Base-by-base conservation (phyloP, 2,113 vertebrate genomes). In the Ageneiosus marmoratus region DNA sequence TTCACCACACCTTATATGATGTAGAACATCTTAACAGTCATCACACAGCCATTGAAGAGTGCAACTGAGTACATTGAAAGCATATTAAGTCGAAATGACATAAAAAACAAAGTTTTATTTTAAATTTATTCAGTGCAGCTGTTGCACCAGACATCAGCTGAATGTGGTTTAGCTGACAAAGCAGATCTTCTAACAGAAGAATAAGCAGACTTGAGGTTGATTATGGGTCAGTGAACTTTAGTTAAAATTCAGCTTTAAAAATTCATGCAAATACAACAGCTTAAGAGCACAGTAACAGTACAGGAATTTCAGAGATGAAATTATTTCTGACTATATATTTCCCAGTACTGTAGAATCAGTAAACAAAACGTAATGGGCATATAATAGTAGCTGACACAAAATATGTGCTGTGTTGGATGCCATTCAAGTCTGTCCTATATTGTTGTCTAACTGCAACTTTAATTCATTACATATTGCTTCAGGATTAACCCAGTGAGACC, bases 401-500 rank as follows among this genome's bases (percentile, higher is more conserved):
- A 76, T 90, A 85, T 84, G 74, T 85, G 83, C 83, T 86, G 86
- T 89, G 85, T 88, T 88, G 83, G 84, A 89, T 86, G 32, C 87
- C 87, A 92, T 91, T 90, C 85, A 92, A 86, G 88, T 78, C 80
- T 88, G 81, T 88, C 77, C 85, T 83, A 74, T 80, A 86, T 62
- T 58, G 37, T 15, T 63, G 4, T 55, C 55, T 79, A 85, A 65
- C 89, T 83, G 77, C 24, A 83, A 44, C 82, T 77, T 50, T 86
- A 91, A 92, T 89, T 88, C 81, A 85, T 84, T 55, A 88, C 91
- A 89, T 91, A 92, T 91, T 91, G 89, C 90, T 80, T 88, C 67
- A 77, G 89, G 91, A 93, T 94, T 91, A 92, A 88, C 80, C 81
- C 80, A 82, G 2, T 34, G 82, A 77, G 56, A 79, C 44, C 32